Evolutionary conservation across 2,113 vertebrate genomes (phyloP).

Genomic region (Dromaius novaehollandiae): DNA sequence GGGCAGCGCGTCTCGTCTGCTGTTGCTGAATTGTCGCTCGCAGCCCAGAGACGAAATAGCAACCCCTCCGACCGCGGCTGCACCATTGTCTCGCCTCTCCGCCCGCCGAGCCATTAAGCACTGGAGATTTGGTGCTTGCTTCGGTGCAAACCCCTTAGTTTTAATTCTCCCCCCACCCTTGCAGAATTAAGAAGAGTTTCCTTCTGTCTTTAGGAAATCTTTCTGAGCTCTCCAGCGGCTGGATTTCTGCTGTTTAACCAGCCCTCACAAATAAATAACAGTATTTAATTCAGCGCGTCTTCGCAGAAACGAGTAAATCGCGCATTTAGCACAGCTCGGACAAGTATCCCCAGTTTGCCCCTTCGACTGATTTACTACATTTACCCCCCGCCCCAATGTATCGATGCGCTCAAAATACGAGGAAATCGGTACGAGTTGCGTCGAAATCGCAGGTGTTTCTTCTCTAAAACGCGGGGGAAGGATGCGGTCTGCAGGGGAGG

Average conservation of each 20-base stretch:
- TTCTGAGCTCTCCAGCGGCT: background rate
- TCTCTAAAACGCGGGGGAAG: background rate
- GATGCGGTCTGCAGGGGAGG: background rate
- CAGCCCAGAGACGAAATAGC: background rate
- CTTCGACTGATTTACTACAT: background rate
- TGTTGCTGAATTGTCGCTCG: background rate
- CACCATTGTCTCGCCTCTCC: constrained; percentile 8
- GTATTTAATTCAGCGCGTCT: background rate
- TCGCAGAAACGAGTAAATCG: background rate
- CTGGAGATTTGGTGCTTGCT: background rate
- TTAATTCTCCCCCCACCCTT: background rate
- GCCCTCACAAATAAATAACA: background rate
- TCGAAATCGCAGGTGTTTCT: background rate
- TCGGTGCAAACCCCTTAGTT: background rate
- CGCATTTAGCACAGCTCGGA: background rate
- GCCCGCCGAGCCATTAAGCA: background rate
- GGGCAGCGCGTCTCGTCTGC: background rate
- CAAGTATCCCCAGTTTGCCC: background rate
- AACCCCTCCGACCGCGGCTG: background rate
- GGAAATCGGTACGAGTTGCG: background rate
- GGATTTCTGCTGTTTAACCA: background rate
- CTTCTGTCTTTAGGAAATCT: background rate
- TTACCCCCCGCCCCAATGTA: background rate
- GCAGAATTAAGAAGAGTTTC: background rate
- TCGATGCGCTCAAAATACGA: background rate